A percentile compares a stretch with the other conserved stretches of the same genome.
These are phyloP conservation scores for Aplidium turbinatum DNA, from an alignment of 23 tunicate genomes.

Conservation along the genomic window DNA sequence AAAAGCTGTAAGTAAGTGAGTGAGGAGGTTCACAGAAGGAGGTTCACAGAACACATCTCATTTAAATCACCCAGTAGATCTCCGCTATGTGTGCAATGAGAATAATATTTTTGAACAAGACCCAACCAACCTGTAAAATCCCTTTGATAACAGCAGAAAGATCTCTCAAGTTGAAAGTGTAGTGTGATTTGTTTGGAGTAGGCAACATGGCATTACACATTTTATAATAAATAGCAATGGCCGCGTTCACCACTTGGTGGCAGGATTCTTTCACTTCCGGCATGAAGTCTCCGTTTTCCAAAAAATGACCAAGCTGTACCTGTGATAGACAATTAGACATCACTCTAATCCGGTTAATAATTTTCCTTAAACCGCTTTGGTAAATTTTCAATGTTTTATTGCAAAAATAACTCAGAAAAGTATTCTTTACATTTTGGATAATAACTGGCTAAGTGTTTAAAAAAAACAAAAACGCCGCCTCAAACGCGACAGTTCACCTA, in stretches of 20 bases:
- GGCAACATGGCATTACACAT: constrained; percentile 96
- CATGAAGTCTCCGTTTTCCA: constrained; percentile 88
- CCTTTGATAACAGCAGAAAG: constrained; percentile 89
- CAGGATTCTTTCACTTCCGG: constrained; percentile 94
- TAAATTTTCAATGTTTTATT: too few relatives aligned
- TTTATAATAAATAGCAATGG: constrained; percentile 91
- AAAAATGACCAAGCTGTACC: constrained; percentile 93
- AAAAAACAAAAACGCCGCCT: background rate
- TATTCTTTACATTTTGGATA: background rate
- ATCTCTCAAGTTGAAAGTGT: constrained; percentile 85
- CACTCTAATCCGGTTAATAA: too few relatives aligned
- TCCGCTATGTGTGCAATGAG: too few relatives aligned
- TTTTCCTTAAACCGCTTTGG: too few relatives aligned
- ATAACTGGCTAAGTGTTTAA: background rate
- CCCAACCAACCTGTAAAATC: constrained; percentile 90
- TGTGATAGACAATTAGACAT: too few relatives aligned
- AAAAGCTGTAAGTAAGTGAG: too few relatives aligned
- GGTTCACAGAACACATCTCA: too few relatives aligned
- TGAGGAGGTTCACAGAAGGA: too few relatives aligned
- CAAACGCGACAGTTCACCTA: too few relatives aligned
- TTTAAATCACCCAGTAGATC: too few relatives aligned
- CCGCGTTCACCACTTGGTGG: constrained; percentile 66
- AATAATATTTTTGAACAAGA: too few relatives aligned
- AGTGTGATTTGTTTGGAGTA: constrained; percentile 90
- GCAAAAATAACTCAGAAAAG: too few relatives aligned